Evolutionary conservation across 2,888 invertebrate genomes (phyloP).

Genomic region (Augochlorella aurata): DNA sequence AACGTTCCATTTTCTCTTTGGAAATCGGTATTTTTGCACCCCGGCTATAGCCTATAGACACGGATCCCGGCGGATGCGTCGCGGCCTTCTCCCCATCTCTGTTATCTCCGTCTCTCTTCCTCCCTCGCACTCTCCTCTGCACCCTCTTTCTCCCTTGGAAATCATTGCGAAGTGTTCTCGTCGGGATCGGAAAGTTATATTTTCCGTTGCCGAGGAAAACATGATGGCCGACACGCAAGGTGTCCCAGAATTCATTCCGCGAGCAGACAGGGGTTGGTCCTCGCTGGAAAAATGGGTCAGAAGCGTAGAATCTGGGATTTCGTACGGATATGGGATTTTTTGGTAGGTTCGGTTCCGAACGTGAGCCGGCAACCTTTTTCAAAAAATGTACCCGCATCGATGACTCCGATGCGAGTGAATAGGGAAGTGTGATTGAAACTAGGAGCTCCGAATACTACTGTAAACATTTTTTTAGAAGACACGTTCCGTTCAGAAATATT

Average conservation of each 20-base stretch:
- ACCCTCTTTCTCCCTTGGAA: background rate
- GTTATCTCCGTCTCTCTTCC: background rate
- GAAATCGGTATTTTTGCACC: constrained; percentile 36
- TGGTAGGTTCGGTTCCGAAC: too few species aligned
- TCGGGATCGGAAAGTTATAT: background rate
- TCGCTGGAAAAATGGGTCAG: background rate
- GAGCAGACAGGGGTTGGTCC: background rate
- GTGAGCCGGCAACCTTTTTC: too few species aligned
- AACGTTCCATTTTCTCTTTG: constrained; percentile 47
- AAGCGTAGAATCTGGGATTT: background rate
- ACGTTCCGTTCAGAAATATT: too few species aligned
- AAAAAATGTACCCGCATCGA: too few species aligned
- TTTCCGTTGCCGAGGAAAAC: background rate
- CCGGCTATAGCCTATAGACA: constrained; percentile 4
- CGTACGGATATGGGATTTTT: too few species aligned
- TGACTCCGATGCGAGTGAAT: too few species aligned
- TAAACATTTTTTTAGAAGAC: too few species aligned
- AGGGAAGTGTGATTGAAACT: too few species aligned
- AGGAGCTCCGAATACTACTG: too few species aligned
- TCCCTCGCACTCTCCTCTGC: background rate
- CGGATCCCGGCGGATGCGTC: constrained; percentile 26
- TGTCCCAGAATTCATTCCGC: background rate
- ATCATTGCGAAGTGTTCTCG: constrained; percentile 9
- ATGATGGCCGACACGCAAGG: background rate
- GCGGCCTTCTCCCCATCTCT: constrained; percentile 8